A percentile compares a stretch with the other conserved stretches of the same genome.
These are phyloP conservation scores for Thymelicus acteon DNA, from an alignment of 2,888 invertebrate species.

Conservation along the genomic window DNA sequence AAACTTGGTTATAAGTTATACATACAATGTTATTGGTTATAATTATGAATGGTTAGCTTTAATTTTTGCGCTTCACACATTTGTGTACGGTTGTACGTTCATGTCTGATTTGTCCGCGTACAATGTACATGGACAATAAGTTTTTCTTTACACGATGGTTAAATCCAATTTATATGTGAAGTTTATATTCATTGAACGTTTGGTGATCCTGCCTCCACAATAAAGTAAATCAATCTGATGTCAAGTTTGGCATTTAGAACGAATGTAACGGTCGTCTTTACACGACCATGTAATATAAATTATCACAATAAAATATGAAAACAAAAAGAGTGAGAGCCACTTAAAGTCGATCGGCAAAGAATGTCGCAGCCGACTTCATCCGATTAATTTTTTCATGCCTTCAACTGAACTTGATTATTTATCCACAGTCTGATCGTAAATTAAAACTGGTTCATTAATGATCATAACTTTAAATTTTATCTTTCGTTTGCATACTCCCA, in stretches of 20 bases:
- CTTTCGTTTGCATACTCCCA: slow-evolving; percentile 59
- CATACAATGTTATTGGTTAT: no score
- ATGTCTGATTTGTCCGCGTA: slow-evolving; percentile 4
- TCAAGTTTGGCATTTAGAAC: slow-evolving; percentile 37
- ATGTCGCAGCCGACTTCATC: slow-evolving; percentile 56
- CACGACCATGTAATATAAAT: slow-evolving; percentile 36
- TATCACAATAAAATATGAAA: slow-evolving; percentile 43
- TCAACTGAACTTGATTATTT: slow-evolving; percentile 62
- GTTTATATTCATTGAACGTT: slow-evolving; percentile 48
- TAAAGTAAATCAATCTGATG: slow-evolving; percentile 46
- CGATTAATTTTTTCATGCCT: slow-evolving; percentile 65
- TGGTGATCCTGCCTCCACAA: slow-evolving; percentile 35
- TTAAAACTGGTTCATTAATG: slow-evolving; percentile 77
- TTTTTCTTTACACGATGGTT: slow-evolving; percentile 34
- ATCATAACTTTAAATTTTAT: slow-evolving; percentile 75
- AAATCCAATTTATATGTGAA: slow-evolving; percentile 6
- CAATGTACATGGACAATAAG: neutral
- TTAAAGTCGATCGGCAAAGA: slow-evolving; percentile 51
- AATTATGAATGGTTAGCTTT: neutral
- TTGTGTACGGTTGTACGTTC: neutral
- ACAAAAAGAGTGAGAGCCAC: slow-evolving; percentile 49
- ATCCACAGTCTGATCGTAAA: slow-evolving; percentile 70
- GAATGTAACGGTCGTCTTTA: slow-evolving; percentile 38
- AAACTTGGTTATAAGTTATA: neutral
- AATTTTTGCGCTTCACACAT: neutral